Conservation (phyloP, 2,113 vertebrate genomes). For the Catharus bicknelli region DNA sequence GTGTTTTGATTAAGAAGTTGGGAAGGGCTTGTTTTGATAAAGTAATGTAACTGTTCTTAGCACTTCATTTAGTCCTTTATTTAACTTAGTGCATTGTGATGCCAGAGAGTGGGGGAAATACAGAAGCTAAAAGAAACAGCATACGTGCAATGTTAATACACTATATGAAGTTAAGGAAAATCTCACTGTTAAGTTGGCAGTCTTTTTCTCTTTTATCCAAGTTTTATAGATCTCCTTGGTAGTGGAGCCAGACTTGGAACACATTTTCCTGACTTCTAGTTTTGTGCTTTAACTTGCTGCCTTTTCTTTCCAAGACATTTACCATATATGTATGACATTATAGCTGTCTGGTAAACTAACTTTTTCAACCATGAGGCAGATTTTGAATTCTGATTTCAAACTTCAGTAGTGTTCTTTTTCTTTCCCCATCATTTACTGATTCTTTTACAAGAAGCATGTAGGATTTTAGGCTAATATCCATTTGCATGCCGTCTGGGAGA, state of each 20-base stretch:
- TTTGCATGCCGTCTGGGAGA: conserved; percentile 64
- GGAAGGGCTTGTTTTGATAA: neutral
- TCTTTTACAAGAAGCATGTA: conserved; percentile 45
- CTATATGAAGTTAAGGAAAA: conserved; percentile 48
- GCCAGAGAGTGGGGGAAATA: conserved; percentile 3
- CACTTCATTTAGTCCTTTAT: neutral
- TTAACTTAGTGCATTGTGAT: neutral
- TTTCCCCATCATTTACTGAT: conserved; percentile 16
- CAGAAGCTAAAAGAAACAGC: conserved; percentile 44
- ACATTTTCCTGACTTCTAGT: conserved; percentile 50
- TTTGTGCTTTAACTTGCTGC: conserved; percentile 44
- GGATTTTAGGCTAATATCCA: conserved; percentile 66
- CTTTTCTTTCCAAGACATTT: conserved; percentile 53
- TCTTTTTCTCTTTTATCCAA: conserved; percentile 25
- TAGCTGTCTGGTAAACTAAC: conserved; percentile 58
- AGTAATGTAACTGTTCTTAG: neutral
- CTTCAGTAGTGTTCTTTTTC: conserved; percentile 46
- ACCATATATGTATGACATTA: conserved; percentile 50
- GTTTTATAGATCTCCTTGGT: conserved; percentile 48
- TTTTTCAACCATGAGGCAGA: conserved; percentile 54
- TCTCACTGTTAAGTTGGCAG: conserved; percentile 40
- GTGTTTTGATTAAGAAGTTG: conserved; percentile 18
- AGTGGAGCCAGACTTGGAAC: conserved; percentile 51
- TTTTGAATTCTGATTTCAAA: conserved; percentile 59
- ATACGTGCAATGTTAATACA: conserved; percentile 61